phyloP scores from a whole-genome alignment of 2,797 vertebrate genomes.

The Pteronotus mesoamericanus region DNA sequence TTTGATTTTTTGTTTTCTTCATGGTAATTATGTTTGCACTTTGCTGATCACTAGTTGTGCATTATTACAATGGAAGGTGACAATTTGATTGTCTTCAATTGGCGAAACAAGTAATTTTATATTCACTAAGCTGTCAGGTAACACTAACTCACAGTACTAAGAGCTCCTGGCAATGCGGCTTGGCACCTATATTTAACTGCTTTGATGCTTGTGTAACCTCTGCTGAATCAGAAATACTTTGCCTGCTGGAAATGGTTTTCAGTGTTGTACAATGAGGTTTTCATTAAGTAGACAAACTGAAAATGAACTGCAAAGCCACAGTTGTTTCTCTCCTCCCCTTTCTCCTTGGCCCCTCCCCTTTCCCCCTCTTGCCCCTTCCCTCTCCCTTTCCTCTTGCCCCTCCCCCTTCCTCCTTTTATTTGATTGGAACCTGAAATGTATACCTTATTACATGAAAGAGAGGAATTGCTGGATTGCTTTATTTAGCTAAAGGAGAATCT shows the following conservation, averaged over 20 bases:
- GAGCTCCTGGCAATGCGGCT: slow-evolving; percentile 90
- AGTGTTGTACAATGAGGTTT: slow-evolving; percentile 76
- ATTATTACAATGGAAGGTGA: slow-evolving; percentile 94
- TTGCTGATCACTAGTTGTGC: slow-evolving; percentile 84
- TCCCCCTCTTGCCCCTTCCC: too few species aligned
- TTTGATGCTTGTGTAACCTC: slow-evolving; percentile 84
- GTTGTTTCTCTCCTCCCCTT: slow-evolving; percentile 63
- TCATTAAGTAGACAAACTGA: slow-evolving; percentile 76
- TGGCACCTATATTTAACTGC: slow-evolving; percentile 90
- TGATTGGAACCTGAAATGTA: slow-evolving; percentile 68
- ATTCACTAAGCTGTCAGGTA: slow-evolving; percentile 95
- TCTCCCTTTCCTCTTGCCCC: not conserved
- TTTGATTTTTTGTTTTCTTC: slow-evolving; percentile 83
- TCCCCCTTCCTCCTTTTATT: not conserved
- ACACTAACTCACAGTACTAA: slow-evolving; percentile 90
- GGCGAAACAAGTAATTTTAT: slow-evolving; percentile 90
- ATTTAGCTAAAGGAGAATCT: slow-evolving; percentile 30
- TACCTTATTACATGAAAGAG: slow-evolving; percentile 39
- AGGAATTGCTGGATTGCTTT: slow-evolving; percentile 1
- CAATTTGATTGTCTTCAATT: slow-evolving; percentile 97
- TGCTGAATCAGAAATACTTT: slow-evolving; percentile 82
- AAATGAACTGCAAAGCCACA: slow-evolving; percentile 72
- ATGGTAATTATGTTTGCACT: slow-evolving; percentile 84
- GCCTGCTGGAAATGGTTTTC: slow-evolving; percentile 79
- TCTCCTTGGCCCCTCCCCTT: not conserved